phyloP scores from a whole-genome alignment of 2,888 invertebrate species.

The Gerris lacustris region DNA sequence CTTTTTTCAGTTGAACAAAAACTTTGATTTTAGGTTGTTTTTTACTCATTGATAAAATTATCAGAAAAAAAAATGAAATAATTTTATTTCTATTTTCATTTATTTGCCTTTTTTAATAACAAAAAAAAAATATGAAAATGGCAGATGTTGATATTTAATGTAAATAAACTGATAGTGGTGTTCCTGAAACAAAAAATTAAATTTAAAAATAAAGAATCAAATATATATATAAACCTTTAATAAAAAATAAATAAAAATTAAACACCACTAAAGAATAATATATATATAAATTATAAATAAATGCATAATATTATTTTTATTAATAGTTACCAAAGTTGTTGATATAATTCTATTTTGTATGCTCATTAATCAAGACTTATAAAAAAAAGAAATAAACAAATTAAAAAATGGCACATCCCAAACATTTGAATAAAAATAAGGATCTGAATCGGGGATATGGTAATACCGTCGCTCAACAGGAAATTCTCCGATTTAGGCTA shows the following conservation, averaged over 20 bases:
- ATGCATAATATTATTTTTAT: slow-evolving; percentile 1
- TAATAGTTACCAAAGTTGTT: slow-evolving; percentile 6
- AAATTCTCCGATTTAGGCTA: neutral
- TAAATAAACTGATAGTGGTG: neutral
- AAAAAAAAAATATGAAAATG: neutral
- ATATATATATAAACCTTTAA: neutral
- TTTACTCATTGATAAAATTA: slow-evolving; percentile 2
- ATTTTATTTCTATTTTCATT: neutral
- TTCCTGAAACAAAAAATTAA: neutral
- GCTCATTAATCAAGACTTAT: slow-evolving; percentile 7
- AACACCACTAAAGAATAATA: slow-evolving; percentile 3
- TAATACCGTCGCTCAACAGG: neutral
- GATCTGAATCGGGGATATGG: no score
- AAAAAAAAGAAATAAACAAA: neutral
- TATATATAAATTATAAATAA: neutral
- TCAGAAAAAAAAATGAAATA: neutral
- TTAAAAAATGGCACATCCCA: slow-evolving; percentile 7
- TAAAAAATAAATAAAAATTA: neutral
- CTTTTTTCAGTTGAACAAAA: slow-evolving; percentile 18
- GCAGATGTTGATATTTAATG: no score
- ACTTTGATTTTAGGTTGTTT: slow-evolving; percentile 2
- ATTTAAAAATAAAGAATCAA: neutral
- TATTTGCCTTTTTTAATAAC: neutral
- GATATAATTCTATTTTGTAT: slow-evolving; percentile 11
- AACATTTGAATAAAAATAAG: no score